Percentiles rank a stretch among this genome's conserved stretches.
These are phyloP conservation scores for Aricia artaxerxes DNA, from an alignment of 2,888 invertebrate genomes.

Conservation along the genomic window DNA sequence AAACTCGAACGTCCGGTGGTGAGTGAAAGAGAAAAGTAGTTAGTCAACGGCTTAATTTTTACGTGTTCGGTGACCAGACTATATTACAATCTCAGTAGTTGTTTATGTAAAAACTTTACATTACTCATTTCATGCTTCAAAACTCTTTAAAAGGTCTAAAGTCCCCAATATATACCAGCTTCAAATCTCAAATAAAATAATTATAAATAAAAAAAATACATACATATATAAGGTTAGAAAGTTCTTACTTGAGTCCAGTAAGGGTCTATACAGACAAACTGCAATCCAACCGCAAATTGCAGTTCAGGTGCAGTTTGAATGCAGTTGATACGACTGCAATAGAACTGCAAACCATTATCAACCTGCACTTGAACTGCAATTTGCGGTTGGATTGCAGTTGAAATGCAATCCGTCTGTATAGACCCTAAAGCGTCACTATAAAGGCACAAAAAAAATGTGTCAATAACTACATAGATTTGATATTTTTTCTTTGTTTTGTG, in stretches of 20 bases:
- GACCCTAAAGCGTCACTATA: neutral
- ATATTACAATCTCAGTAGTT: neutral
- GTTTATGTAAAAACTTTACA: neutral
- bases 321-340: no score
- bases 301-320: no score
- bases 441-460: conserved; percentile 30
- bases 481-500: neutral
- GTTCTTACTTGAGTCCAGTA: neutral
- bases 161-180: neutral
- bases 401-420: no score
- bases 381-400: no score
- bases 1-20: no score
- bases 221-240: neutral
- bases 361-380: no score
- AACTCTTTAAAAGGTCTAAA: neutral
- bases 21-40: neutral
- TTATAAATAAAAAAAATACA: neutral
- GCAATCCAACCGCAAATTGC: no score
- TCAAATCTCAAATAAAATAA: neutral
- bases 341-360: no score
- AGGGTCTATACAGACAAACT: no score
- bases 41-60: neutral
- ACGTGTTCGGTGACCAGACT: neutral
- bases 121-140: neutral
- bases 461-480: neutral